phyloP scores from a whole-genome alignment of 2,797 vertebrate species.

The Nannoperca obscura region DNA sequence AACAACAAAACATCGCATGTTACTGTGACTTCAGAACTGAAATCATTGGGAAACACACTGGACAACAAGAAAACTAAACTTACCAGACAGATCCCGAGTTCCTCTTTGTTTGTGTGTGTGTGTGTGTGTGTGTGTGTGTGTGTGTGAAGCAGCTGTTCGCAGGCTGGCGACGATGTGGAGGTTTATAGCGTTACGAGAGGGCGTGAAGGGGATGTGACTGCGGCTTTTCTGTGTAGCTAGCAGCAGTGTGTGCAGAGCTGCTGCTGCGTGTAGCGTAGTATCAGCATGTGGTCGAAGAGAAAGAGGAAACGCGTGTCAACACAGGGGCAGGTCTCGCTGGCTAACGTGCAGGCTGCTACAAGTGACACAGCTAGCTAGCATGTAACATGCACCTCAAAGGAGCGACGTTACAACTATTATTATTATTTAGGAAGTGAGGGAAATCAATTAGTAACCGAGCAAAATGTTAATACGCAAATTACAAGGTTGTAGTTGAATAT shows the following conservation, averaged over 20 bases:
- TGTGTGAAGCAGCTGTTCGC: slow-evolving; percentile 39
- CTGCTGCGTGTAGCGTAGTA: not conserved
- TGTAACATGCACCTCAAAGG: not conserved
- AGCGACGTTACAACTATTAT: not conserved
- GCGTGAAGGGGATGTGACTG: slow-evolving; percentile 22
- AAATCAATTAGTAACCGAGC: too few relatives aligned
- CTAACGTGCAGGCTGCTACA: not conserved
- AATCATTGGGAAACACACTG: not conserved
- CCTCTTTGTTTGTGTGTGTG: slow-evolving; percentile 13
- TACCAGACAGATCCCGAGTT: slow-evolving; percentile 26
- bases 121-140: slow-evolving; percentile 10
- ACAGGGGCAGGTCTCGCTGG: slow-evolving; percentile 25
- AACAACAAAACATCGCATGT: too few relatives aligned
- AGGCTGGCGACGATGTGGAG: slow-evolving; percentile 16
- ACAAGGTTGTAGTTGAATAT: not conserved
- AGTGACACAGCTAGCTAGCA: not conserved
- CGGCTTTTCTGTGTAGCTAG: slow-evolving; percentile 23
- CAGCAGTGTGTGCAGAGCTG: slow-evolving; percentile 19
- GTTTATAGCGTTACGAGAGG: slow-evolving; percentile 10
- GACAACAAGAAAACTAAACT: not conserved
- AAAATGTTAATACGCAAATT: not conserved
- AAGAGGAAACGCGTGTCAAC: slow-evolving; percentile 68
- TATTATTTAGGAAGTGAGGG: not conserved
- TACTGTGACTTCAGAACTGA: not conserved
- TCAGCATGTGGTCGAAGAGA: slow-evolving; percentile 47